Base-by-base conservation (phyloP, 1,140 invertebrate species). In the Cryptotermes secundus region DNA sequence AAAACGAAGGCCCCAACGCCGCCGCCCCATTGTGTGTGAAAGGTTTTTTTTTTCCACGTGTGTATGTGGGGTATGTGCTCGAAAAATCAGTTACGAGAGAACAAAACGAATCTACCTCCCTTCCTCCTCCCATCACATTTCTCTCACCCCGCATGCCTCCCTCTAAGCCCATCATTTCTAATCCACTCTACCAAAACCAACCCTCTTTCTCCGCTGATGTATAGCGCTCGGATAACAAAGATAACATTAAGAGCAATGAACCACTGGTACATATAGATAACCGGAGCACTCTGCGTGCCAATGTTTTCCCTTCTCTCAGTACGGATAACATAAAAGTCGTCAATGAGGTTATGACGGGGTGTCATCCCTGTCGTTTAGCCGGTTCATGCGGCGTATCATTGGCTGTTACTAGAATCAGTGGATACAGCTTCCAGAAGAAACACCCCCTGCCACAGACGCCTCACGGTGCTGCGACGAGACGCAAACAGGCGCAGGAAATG, bases 21-120 rank as follows among this genome's bases (percentile, higher is more conserved):
- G 79, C 42, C 34, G 83, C 3, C 72, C 83, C 80, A 84, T 84
- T 84, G 83, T 82, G 14, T 82, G 81, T 45, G 81, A 82, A 45
- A 82, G 81, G 42, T 80, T 84, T 84, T 84, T 84, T 84, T 84
- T 72, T 80, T 42, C 45, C 79, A 31, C 49, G 22, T 80, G 59
- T 80, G 49, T 80, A 42, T 65, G 59, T 84, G 83, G 16, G n/a
- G 59, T 72, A 31, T 82, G 81, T 82, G 80, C 79, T 84, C 84
- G 84, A 84, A 84, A 84, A 84, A 84, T 84, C 84, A 84, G 84
- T 84, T 84, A 84, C 84, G 80, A 79, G 80, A 82, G 79, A 81
- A 84, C 83, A 84, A 84, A 84, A 84, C 84, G 84, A 84, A 84
- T 84, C 80, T 31, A n/a, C 38, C 42, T 45, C 79, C 83, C 34